Percentiles rank a stretch among this genome's conserved stretches.
phyloP scores from a whole-genome alignment of 2,888 invertebrate genomes.

The Panopea generosa region DNA sequence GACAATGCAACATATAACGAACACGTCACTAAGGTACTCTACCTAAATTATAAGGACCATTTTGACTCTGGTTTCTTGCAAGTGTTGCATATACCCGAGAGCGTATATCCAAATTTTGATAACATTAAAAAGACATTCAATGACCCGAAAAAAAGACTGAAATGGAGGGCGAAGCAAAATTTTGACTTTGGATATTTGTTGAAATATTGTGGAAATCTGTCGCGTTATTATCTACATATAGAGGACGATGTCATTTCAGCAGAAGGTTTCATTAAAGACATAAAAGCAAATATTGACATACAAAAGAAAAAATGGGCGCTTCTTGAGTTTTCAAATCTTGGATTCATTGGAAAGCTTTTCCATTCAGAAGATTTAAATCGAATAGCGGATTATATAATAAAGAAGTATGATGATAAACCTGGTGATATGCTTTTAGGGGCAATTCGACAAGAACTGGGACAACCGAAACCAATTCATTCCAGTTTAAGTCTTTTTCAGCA shows the following conservation, averaged over 20 bases:
- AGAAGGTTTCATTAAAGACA: slow-evolving; percentile 78
- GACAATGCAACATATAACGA: slow-evolving; percentile 74
- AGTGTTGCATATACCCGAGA: slow-evolving; percentile 76
- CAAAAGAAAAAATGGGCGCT: slow-evolving; percentile 59
- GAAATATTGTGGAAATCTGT: slow-evolving; percentile 77
- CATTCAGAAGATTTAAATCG: slow-evolving; percentile 61
- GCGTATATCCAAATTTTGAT: slow-evolving; percentile 73
- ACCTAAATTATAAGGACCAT: slow-evolving; percentile 60
- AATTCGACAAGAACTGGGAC: slow-evolving; percentile 56
- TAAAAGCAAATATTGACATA: slow-evolving; percentile 78
- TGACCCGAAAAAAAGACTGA: slow-evolving; percentile 81
- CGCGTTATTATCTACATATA: slow-evolving; percentile 83
- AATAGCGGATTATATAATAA: slow-evolving; percentile 79
- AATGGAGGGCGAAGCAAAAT: slow-evolving; percentile 85
- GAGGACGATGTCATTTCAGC: slow-evolving; percentile 85
- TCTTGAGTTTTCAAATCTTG: slow-evolving; percentile 71
- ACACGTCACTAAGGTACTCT: slow-evolving; percentile 55
- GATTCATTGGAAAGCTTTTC: slow-evolving; percentile 75
- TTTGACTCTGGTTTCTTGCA: slow-evolving; percentile 83
- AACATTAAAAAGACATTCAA: slow-evolving; percentile 78
- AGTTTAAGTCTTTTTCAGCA: slow-evolving; percentile 70
- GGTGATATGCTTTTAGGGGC: slow-evolving; percentile 67
- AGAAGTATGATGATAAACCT: slow-evolving; percentile 67
- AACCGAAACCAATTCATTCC: slow-evolving; percentile 55
- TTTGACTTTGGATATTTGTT: slow-evolving; percentile 84